phyloP scores from a whole-genome alignment of 1,140 invertebrate species.

The Aphaenogaster floridana region DNA sequence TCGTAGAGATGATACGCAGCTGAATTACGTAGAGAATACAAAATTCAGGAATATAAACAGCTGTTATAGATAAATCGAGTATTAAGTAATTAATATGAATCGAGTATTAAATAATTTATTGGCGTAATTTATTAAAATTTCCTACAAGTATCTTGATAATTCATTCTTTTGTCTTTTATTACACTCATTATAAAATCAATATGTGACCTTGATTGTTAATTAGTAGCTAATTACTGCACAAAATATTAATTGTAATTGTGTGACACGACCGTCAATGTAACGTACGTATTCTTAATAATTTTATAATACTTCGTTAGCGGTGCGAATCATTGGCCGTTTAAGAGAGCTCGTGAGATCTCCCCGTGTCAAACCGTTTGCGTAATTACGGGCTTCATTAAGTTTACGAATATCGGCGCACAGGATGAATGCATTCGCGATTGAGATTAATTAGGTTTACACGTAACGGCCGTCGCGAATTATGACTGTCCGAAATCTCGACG shows the following conservation, averaged over 20 bases:
- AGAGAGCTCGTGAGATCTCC: not conserved
- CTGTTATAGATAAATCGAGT: not conserved
- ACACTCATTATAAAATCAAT: not conserved
- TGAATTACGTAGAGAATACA: not conserved
- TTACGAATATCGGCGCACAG: not conserved
- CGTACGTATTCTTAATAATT: conserved; percentile 15
- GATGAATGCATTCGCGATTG: conserved; percentile 39
- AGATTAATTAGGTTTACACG: conserved; percentile 51
- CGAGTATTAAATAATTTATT: not conserved
- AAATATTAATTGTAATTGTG: conserved; percentile 21
- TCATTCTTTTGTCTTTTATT: not conserved
- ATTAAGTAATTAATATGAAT: not conserved
- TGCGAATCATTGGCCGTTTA: conserved; percentile 9
- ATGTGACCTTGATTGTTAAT: not conserved
- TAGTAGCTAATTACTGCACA: not conserved
- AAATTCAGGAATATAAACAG: not conserved
- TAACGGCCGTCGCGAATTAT: conserved; percentile 17
- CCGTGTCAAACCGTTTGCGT: not conserved
- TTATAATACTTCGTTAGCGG: conserved; percentile 8
- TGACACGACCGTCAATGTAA: no score
- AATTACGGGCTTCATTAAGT: conserved; percentile 41
- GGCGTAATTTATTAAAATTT: not conserved
- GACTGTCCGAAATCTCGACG: conserved; percentile 33
- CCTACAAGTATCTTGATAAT: conserved; percentile 1
- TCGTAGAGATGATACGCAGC: not conserved